Evolutionary conservation across 1,140 invertebrate species (phyloP).

Genomic region (Charaxes varanes): DNA sequence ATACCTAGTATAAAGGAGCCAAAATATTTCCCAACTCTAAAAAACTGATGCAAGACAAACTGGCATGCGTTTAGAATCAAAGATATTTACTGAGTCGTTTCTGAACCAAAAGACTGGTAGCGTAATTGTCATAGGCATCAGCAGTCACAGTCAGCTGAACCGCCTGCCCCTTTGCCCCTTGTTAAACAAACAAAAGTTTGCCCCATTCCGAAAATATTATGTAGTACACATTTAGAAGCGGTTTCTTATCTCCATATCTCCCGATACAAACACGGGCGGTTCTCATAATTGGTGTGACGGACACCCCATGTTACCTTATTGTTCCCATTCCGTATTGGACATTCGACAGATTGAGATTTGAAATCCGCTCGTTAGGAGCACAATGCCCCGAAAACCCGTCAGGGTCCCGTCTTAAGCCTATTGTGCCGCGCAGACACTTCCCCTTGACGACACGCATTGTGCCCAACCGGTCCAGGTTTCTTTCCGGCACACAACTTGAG

Average conservation of each 20-base stretch:
- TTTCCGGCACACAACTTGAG: no score
- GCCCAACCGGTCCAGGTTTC: constrained; percentile 34
- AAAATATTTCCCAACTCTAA: no score
- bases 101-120: no score
- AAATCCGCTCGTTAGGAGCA: constrained; percentile 37
- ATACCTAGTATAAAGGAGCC: no score
- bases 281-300: constrained; percentile 52
- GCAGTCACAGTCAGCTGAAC: no score
- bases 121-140: no score
- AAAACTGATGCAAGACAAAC: no score
- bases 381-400: constrained; percentile 28
- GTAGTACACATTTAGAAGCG: constrained; percentile 18
- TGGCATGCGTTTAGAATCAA: no score
- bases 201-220: constrained; percentile 19
- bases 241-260: constrained; percentile 27
- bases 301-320: constrained; percentile 38
- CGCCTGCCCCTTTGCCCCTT: no score
- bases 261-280: constrained; percentile 18
- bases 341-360: constrained; percentile 38
- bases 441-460: constrained; percentile 50
- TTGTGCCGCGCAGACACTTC: constrained; percentile 33
- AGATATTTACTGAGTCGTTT: no score
- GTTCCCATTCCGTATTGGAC: constrained; percentile 37
- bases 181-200: no score
- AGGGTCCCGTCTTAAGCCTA: constrained; percentile 29